Percentiles rank a stretch among this genome's conserved stretches.
phyloP scores from a whole-genome alignment of 2,113 vertebrate species.

The Myrmecophaga tridactyla region DNA sequence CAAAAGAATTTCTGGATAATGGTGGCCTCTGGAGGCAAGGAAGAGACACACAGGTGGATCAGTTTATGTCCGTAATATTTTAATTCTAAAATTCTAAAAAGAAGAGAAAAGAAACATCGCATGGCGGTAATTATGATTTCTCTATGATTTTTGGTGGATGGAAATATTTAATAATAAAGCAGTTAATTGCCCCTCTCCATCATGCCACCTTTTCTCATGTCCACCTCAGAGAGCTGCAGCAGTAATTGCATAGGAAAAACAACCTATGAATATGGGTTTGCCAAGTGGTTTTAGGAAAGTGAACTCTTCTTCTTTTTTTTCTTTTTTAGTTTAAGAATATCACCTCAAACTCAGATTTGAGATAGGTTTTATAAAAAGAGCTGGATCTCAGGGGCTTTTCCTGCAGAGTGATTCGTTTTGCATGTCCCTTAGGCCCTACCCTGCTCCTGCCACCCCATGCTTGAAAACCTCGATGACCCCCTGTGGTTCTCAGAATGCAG shows the following conservation, averaged over 20 bases:
- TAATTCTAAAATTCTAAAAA: constrained; percentile 13
- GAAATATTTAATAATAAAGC: not conserved
- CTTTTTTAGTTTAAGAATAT: not conserved
- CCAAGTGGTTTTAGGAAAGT: not conserved
- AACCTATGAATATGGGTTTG: not conserved
- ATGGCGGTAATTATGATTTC: not conserved
- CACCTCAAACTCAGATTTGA: not conserved
- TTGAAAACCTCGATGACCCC: not conserved
- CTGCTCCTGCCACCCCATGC: not conserved
- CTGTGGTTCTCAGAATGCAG: not conserved
- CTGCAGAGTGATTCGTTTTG: not conserved
- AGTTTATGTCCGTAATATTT: constrained; percentile 15
- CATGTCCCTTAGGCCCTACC: not conserved
- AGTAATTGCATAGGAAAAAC: not conserved
- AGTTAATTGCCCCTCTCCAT: not conserved
- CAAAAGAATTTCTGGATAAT: not conserved
- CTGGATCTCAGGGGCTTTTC: not conserved
- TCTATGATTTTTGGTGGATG: constrained; percentile 11
- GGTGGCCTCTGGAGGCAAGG: not conserved
- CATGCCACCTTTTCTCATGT: not conserved
- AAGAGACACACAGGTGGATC: not conserved
- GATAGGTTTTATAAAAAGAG: not conserved
- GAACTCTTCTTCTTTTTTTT: constrained; percentile 3
- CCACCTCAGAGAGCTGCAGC: not conserved
- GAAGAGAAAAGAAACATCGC: not conserved